Conservation (phyloP, 2,113 vertebrate species). For the Cavia aperea region DNA sequence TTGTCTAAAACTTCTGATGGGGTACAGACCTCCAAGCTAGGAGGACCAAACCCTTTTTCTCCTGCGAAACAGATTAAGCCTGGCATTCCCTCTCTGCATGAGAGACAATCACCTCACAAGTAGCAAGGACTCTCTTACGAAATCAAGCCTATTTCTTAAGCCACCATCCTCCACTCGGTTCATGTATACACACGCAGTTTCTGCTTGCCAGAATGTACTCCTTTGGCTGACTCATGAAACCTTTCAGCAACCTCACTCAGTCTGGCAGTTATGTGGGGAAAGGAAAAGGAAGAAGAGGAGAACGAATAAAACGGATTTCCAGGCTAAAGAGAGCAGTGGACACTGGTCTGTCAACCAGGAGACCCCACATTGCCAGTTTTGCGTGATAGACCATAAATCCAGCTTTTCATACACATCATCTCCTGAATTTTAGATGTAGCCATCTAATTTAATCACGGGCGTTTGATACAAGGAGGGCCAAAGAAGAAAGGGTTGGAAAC, state of each 20-base stretch:
- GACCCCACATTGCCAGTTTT: background rate
- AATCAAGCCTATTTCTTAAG: conserved; percentile 14
- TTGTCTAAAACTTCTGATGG: conserved; percentile 15
- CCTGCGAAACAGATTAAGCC: background rate
- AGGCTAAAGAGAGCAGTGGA: background rate
- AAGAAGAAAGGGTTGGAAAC: background rate
- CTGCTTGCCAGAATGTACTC: conserved; percentile 13
- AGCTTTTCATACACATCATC: background rate
- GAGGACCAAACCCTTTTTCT: background rate
- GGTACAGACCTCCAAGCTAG: background rate
- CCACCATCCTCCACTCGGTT: background rate
- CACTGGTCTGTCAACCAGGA: background rate
- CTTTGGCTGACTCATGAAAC: background rate
- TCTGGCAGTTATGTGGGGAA: background rate
- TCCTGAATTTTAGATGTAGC: background rate
- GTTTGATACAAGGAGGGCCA: background rate
- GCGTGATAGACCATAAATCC: background rate
- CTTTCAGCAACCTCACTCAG: background rate
- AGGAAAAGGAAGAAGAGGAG: background rate
- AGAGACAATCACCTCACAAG: background rate
- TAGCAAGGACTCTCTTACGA: background rate
- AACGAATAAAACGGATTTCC: background rate
- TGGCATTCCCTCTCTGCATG: background rate
- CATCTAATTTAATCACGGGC: background rate
- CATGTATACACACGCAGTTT: background rate